Evolutionary conservation across 2,797 vertebrate species (phyloP).

Genomic region (Forpus xanthops): DNA sequence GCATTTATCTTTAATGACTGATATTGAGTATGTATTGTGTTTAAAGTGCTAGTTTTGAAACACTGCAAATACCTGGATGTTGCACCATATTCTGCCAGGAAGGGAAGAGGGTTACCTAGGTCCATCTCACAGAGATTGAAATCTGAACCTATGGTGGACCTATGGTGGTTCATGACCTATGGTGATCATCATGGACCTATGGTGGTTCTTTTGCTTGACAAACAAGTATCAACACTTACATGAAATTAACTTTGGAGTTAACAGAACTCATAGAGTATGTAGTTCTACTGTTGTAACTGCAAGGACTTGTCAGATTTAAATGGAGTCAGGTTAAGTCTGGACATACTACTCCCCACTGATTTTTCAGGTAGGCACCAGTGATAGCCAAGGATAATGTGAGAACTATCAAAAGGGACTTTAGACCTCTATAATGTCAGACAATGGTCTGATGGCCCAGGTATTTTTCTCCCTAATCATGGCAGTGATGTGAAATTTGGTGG

Average conservation of each 20-base stretch:
- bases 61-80: not conserved
- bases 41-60: not conserved
- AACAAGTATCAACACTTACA: not conserved
- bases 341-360: not conserved
- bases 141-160: not conserved
- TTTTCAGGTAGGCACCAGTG: not conserved
- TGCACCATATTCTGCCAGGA: not conserved
- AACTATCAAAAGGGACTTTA: not conserved
- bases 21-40: not conserved
- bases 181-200: not conserved
- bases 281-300: not conserved
- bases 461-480: not conserved
- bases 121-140: not conserved
- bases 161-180: not conserved
- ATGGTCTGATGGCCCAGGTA: not conserved
- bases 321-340: not conserved
- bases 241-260: not conserved
- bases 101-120: not conserved
- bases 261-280: not conserved
- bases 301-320: rapidly evolving
- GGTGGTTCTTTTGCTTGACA: not conserved
- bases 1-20: not conserved
- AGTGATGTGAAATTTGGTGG: not conserved
- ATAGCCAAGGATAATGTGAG: not conserved
- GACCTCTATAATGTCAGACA: not conserved